Base-by-base conservation (phyloP, 2,888 invertebrate species). In the Halictus quadricinctus region DNA sequence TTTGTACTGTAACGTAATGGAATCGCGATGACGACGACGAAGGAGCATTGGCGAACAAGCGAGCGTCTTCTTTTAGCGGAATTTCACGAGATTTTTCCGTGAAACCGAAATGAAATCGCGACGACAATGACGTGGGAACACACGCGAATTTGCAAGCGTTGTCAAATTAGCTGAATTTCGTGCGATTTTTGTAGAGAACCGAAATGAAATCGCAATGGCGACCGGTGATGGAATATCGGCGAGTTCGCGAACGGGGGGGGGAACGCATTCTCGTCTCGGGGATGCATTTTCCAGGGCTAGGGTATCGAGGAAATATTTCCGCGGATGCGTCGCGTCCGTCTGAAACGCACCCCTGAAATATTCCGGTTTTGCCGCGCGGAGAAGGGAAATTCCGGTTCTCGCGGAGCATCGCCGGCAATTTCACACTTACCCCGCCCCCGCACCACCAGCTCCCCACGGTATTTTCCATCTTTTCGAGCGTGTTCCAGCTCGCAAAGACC, bases 401-500 rank as follows among this genome's bases (percentile, higher is more conserved):
- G 60, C 75, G 81, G 76, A 76, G 76, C 81, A 85, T 88, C 84
- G 80, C 83, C 83, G 91, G 91, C 92, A 91, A 92, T 93, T 93
- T 93, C 90, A 93, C 93, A 93, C 93, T 92, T 91, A 86, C 82
- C 76, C 21, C 54, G 66, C 18, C 79, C 60, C 36, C 76, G 54
- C n/a, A n/a, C 36, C 72, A 15, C n/a, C 29, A 18, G 60, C 85
- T 80, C 90, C 86, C 87, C 80, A 84, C 84, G 86, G 89, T 72
- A 88, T 90, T 90, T 91, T 80, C 88, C 90, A 90, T 90, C 91
- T 89, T 91, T 89, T 70, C 80, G 72, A 90, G 88, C 86, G 88
- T 89, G 89, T 91, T 91, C 89, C 89, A 84, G 46, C 84, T 79
- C 70, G 66, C 72, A 88, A 83, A 88, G 88, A 83, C 85, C 88